Evolutionary conservation across 1,140 invertebrate species (phyloP).

Genomic region (Megalopta genalis): DNA sequence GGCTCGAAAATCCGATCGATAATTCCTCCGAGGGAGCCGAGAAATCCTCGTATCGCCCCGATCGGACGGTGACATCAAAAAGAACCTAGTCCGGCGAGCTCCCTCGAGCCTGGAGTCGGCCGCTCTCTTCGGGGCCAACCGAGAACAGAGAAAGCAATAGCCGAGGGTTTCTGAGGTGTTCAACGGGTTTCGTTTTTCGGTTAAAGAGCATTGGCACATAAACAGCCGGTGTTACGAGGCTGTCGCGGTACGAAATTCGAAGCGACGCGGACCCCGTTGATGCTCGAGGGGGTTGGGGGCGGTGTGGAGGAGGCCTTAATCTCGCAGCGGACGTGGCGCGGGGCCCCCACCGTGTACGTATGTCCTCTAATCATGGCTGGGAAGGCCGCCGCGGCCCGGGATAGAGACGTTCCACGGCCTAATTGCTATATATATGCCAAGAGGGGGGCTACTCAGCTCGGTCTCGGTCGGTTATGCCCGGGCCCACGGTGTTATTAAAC

Average conservation of each 20-base stretch:
- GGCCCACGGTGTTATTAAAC: conserved; percentile 67
- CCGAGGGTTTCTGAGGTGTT: not conserved
- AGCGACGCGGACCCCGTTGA: not conserved
- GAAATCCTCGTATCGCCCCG: not conserved
- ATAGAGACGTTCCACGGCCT: conserved; percentile 74
- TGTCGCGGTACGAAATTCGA: conserved; percentile 43
- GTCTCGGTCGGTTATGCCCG: conserved; percentile 62
- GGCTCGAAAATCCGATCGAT: not conserved
- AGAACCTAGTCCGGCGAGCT: not conserved
- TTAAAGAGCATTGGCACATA: conserved; percentile 37
- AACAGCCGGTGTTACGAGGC: conserved; percentile 51
- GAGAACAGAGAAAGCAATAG: not conserved
- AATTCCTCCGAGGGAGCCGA: not conserved
- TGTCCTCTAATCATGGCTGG: conserved; percentile 72
- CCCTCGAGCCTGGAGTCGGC: not conserved
- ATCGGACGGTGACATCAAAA: not conserved
- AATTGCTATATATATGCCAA: conserved; percentile 72
- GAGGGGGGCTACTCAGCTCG: conserved; percentile 33
- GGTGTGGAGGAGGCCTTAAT: conserved; percentile 60
- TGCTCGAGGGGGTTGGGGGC: not conserved
- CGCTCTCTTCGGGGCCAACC: too few species aligned
- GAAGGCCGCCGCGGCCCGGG: conserved; percentile 66
- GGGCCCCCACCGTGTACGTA: conserved; percentile 58
- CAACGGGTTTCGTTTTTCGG: conserved; percentile 28
- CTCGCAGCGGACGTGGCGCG: conserved; percentile 45